phyloP scores from a whole-genome alignment of 1,140 invertebrate genomes.

The Trachelipus rathkii region DNA sequence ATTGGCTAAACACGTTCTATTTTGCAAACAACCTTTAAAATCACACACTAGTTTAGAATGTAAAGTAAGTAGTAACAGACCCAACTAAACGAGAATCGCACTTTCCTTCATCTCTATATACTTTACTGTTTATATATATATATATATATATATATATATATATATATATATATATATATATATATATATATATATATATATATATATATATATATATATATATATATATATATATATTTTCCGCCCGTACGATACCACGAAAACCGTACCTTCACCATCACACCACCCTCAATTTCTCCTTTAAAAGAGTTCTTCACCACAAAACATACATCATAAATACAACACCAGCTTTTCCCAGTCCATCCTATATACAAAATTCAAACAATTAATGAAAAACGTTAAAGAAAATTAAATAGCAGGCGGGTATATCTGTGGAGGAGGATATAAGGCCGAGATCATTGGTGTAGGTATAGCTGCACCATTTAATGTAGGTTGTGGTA shows the following conservation, averaged over 20 bases:
- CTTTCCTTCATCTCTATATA: too few species aligned
- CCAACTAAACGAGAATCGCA: too few species aligned
- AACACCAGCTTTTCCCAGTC: background rate
- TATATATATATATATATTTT: background rate
- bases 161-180: too few species aligned
- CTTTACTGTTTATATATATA: too few species aligned
- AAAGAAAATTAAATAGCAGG: background rate
- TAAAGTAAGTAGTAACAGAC: too few species aligned
- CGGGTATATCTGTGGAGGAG: constrained; percentile 37
- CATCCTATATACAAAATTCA: background rate
- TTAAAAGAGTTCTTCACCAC: background rate
- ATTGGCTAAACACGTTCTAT: too few species aligned
- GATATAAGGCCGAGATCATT: constrained; percentile 36
- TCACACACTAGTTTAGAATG: too few species aligned
- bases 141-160: too few species aligned
- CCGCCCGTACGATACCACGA: background rate
- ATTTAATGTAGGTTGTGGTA: background rate
- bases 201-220: too few species aligned
- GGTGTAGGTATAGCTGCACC: constrained; percentile 28
- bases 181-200: too few species aligned
- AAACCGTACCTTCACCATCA: background rate
- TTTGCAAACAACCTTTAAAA: too few species aligned
- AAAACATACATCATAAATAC: background rate
- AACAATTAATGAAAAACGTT: background rate
- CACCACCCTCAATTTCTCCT: background rate